Percentiles rank a stretch among this genome's conserved stretches.
Conservation (phyloP, 1,140 invertebrate species). For the Euwallacea fornicatus region DNA sequence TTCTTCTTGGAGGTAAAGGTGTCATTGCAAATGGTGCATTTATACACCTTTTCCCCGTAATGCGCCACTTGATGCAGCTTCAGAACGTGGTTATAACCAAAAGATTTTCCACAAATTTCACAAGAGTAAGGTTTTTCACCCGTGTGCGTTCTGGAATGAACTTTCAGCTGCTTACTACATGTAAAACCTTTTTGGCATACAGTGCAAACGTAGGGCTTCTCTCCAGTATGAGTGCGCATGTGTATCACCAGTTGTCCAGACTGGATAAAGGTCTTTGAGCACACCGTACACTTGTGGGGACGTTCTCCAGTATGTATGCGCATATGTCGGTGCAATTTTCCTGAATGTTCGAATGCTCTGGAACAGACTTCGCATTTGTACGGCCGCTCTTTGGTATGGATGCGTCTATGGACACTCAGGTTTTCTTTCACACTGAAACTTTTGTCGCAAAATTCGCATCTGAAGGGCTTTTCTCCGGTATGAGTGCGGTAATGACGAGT, state of each 20-base stretch:
- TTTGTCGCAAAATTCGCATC: constrained; percentile 91
- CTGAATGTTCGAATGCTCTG: constrained; percentile 89
- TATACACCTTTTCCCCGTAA: constrained; percentile 89
- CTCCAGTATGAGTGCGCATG: constrained; percentile 84
- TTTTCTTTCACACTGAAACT: constrained; percentile 92
- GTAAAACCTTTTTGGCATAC: constrained; percentile 85
- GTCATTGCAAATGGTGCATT: constrained; percentile 86
- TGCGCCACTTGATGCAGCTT: constrained; percentile 89
- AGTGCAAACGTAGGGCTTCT: constrained; percentile 87
- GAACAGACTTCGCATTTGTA: constrained; percentile 89
- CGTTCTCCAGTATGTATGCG: constrained; percentile 89
- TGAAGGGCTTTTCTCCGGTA: constrained; percentile 66
- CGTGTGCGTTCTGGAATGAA: constrained; percentile 81
- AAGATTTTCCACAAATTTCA: constrained; percentile 78
- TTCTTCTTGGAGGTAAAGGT: constrained; percentile 88
- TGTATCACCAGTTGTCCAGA: constrained; percentile 85
- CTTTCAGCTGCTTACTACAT: constrained; percentile 88
- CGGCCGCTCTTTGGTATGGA: constrained; percentile 86
- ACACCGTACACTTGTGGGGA: constrained; percentile 91
- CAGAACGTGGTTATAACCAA: constrained; percentile 79
- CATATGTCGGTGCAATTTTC: constrained; percentile 90
- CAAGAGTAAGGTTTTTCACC: constrained; percentile 77
- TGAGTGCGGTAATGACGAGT: constrained; percentile 90
- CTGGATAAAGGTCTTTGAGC: constrained; percentile 88
- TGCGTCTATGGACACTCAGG: constrained; percentile 85